These are phyloP conservation scores for Drosophila limbata DNA, from an alignment of 2,888 invertebrate species.

Conservation along the genomic window DNA sequence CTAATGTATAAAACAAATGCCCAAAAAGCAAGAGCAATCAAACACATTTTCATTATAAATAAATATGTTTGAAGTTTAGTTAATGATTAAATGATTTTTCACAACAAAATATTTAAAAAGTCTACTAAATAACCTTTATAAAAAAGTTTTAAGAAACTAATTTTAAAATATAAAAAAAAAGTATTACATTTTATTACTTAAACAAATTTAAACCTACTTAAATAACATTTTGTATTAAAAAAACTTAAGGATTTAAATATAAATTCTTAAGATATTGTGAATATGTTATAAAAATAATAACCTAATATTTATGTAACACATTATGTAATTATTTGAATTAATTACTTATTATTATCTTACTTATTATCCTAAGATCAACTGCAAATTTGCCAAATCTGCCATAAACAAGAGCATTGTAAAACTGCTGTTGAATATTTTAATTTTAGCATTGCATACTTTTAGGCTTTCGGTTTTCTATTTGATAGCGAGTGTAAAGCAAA, in stretches of 20 bases:
- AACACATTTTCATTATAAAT: not conserved
- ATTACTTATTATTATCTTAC: not conserved
- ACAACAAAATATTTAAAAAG: not conserved
- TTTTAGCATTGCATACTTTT: slow-evolving; percentile 46
- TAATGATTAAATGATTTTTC: not conserved
- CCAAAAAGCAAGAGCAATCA: not conserved
- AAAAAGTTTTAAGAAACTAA: not conserved
- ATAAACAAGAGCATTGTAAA: slow-evolving; percentile 8
- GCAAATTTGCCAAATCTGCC: too few relatives aligned
- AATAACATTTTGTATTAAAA: too few relatives aligned
- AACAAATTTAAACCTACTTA: too few relatives aligned
- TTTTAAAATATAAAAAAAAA: too few relatives aligned
- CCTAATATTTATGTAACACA: too few relatives aligned
- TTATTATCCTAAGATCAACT: too few relatives aligned
- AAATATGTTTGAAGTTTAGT: not conserved
- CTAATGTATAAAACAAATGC: slow-evolving; percentile 6
- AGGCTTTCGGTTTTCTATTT: slow-evolving; percentile 39
- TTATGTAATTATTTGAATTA: not conserved
- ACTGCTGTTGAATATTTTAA: not conserved
- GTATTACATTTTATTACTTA: too few relatives aligned
- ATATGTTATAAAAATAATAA: too few relatives aligned
- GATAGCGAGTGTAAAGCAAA: slow-evolving; percentile 22
- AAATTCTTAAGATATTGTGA: too few relatives aligned
- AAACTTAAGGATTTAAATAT: too few relatives aligned
- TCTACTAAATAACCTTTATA: not conserved